Percentiles rank a stretch among this genome's conserved stretches.
Conservation (phyloP, 2,113 vertebrate genomes). For the Poecilia latipinna region DNA sequence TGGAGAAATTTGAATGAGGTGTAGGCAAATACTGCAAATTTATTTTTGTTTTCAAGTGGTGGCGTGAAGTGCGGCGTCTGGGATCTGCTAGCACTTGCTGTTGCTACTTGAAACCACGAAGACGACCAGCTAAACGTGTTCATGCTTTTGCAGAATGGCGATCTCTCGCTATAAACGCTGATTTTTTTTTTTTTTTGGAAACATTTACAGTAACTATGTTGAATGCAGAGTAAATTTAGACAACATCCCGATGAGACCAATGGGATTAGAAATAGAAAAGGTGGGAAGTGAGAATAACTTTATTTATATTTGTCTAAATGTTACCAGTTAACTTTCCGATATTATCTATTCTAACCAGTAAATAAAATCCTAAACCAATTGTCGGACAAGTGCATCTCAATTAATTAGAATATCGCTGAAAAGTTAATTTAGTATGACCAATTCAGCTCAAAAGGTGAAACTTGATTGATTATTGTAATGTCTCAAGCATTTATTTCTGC, state of each 20-base stretch:
- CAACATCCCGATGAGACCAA: neutral
- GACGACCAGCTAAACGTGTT: too few species aligned
- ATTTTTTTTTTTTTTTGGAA: too few species aligned
- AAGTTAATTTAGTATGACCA: too few species aligned
- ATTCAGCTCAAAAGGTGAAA: too few species aligned
- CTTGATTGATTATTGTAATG: too few species aligned
- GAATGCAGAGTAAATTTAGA: constrained; percentile 1
- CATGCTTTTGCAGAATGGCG: neutral
- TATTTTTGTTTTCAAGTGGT: constrained; percentile 5
- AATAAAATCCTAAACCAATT: too few species aligned
- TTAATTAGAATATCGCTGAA: too few species aligned
- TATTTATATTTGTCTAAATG: neutral
- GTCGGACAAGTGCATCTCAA: too few species aligned
- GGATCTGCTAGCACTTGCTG: neutral
- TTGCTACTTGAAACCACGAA: neutral
- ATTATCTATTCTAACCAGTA: neutral
- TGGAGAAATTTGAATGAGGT: neutral
- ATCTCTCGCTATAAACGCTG: neutral
- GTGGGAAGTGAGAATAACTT: neutral
- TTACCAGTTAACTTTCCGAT: neutral
- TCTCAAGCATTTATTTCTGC: too few species aligned
- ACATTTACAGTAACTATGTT: neutral
- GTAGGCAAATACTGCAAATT: neutral
- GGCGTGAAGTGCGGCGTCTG: neutral
- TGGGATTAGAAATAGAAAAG: neutral